phyloP scores from a whole-genome alignment of 92 coral and sea anemone genomes.

The Parazoanthus swiftii region DNA sequence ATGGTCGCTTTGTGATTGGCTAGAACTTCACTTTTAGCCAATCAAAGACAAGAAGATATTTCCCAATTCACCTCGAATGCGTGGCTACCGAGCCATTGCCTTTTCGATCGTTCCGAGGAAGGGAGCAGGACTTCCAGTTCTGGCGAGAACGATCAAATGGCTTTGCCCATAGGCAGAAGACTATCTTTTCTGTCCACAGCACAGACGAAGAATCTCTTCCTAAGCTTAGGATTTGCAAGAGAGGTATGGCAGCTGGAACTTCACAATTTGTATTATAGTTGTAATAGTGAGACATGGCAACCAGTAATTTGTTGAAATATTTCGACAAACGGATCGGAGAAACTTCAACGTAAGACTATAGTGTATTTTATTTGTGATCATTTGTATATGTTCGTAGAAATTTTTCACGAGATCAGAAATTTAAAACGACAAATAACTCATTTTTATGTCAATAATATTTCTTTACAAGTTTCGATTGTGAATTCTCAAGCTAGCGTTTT shows the following conservation, averaged over 20 bases:
- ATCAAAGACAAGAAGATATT: conserved; percentile 9
- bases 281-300: too few species aligned
- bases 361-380: too few species aligned
- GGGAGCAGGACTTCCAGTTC: neutral
- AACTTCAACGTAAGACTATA: too few species aligned
- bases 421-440: too few species aligned
- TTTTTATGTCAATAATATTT: too few species aligned
- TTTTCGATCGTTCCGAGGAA: neutral
- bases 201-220: neutral
- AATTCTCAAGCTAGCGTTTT: too few species aligned
- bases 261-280: neutral
- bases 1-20: conserved; percentile 5
- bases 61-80: neutral
- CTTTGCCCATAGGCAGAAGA: neutral
- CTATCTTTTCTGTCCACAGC: conserved; percentile 1
- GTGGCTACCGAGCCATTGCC: neutral
- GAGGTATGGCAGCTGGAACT: neutral
- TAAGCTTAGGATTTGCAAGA: conserved; percentile 10
- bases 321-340: neutral
- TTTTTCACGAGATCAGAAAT: too few species aligned
- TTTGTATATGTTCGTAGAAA: too few species aligned
- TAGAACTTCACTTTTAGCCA: neutral
- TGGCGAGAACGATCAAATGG: neutral
- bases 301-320: too few species aligned
- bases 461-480: too few species aligned